Conservation (phyloP, 2,113 vertebrate genomes). For the Brachyhypopomus gauderio region DNA sequence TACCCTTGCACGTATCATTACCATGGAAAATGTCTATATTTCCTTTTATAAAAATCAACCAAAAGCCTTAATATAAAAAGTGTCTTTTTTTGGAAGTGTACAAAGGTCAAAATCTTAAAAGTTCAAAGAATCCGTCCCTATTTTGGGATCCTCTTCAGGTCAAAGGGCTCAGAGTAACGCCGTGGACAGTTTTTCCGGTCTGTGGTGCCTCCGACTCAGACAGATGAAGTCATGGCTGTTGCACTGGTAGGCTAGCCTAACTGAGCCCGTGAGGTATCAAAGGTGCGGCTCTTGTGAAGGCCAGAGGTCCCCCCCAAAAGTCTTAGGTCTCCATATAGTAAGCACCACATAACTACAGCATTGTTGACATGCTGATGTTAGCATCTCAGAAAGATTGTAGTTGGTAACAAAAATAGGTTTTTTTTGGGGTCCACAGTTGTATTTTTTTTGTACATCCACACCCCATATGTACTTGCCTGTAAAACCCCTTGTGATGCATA, state of each 20-base stretch:
- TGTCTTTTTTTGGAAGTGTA: conserved; percentile 49
- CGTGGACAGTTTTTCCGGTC: conserved; percentile 5
- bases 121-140: conserved; percentile 7
- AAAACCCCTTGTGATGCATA: background rate
- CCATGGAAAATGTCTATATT: conserved; percentile 31
- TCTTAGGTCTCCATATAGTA: background rate
- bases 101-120: conserved; percentile 34
- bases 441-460: conserved; percentile 15
- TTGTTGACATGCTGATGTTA: conserved; percentile 20
- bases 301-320: conserved; percentile 17
- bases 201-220: background rate
- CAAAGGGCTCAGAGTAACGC: background rate
- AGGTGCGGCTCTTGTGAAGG: conserved; percentile 18
- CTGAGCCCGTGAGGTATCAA: conserved; percentile 24
- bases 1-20: conserved; percentile 26
- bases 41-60: conserved; percentile 44
- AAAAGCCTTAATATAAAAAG: conserved; percentile 42
- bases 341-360: conserved; percentile 16
- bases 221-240: background rate
- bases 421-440: conserved; percentile 11
- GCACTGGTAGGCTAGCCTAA: background rate
- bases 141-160: background rate
- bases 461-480: conserved; percentile 4
- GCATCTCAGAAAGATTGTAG: background rate
- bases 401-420: conserved; percentile 34